phyloP scores from a whole-genome alignment of 2,888 invertebrate genomes.

The Patella depressa region DNA sequence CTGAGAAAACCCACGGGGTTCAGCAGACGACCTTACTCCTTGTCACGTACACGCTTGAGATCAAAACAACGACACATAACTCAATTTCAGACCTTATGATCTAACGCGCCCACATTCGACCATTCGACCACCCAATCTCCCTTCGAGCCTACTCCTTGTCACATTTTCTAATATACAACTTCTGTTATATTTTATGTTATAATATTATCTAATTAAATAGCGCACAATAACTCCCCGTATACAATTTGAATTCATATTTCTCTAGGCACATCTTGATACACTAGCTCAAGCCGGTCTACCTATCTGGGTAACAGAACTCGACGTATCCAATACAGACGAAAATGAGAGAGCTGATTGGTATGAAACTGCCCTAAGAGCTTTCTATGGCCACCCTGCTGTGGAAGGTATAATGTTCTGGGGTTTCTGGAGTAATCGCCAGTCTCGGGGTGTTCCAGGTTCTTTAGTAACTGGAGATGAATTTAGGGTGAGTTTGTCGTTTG shows the following conservation, averaged over 20 bases:
- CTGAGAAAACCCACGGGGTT: no score
- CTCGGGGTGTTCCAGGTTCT: constrained; percentile 19
- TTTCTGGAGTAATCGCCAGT: constrained; percentile 34
- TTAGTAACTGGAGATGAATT: constrained; percentile 33
- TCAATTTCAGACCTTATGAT: no score
- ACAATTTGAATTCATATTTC: neutral
- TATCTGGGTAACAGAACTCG: constrained; percentile 46
- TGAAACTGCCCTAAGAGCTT: constrained; percentile 31
- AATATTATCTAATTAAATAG: neutral
- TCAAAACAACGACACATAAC: no score
- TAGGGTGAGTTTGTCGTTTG: constrained; percentile 13
- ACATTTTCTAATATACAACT: no score
- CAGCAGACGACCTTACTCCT: no score
- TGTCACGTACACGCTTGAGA: no score
- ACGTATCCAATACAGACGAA: constrained; percentile 35
- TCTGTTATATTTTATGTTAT: no score
- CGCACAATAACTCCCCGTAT: neutral
- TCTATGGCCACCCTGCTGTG: constrained; percentile 37
- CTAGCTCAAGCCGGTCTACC: constrained; percentile 41
- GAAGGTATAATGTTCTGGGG: constrained; percentile 36
- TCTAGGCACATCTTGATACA: constrained; percentile 39
- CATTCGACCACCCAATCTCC: no score
- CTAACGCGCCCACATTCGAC: no score
- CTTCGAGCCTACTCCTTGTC: no score
- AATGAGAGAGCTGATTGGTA: constrained; percentile 34